These are phyloP conservation scores for Acleris sparsana DNA, from an alignment of 2,888 invertebrate species.

Conservation along the genomic window DNA sequence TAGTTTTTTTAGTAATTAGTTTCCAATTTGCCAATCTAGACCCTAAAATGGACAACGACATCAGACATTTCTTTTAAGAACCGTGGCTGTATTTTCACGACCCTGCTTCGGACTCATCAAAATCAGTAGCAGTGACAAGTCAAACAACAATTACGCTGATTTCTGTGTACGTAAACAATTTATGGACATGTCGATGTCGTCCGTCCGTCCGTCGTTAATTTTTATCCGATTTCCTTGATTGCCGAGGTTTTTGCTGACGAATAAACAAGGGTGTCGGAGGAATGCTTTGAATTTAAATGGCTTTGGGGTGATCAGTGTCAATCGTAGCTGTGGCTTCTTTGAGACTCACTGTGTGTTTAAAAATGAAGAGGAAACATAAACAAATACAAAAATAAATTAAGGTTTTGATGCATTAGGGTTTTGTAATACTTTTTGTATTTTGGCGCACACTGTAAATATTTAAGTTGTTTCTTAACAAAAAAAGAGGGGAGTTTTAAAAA, in stretches of 20 bases:
- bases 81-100: no score
- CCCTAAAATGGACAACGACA: no score
- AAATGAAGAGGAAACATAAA: no score
- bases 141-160: conserved; percentile 33
- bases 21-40: no score
- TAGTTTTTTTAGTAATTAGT: no score
- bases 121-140: conserved; percentile 33
- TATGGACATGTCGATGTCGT: conserved; percentile 31
- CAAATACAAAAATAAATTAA: no score
- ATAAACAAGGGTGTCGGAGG: conserved; percentile 31
- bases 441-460: no score
- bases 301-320: conserved; percentile 5
- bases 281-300: conserved; percentile 28
- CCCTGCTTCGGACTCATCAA: conserved; percentile 23
- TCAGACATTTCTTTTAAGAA: not conserved
- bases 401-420: no score
- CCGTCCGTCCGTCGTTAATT: conserved; percentile 36
- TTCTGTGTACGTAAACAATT: conserved; percentile 33
- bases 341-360: no score
- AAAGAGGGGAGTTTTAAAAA: no score
- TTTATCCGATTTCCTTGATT: conserved; percentile 42
- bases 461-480: no score
- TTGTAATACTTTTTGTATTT: no score
- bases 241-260: conserved; percentile 35
- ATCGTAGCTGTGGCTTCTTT: not conserved